These are phyloP conservation scores for Papilio dardanus DNA, from an alignment of 1,140 invertebrate genomes.

Conservation along the genomic window DNA sequence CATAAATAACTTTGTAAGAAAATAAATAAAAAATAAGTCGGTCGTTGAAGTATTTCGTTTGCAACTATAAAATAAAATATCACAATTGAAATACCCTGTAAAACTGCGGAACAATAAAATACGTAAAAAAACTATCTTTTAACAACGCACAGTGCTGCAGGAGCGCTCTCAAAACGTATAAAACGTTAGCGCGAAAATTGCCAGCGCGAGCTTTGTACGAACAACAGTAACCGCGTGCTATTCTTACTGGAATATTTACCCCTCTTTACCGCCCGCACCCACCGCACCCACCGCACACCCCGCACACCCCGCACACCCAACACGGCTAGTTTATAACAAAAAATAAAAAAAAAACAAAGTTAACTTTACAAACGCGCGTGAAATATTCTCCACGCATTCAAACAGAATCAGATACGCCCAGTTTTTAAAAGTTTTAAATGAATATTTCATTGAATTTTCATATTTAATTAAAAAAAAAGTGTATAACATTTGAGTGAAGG, in stretches of 20 bases:
- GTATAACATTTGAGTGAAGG: background rate
- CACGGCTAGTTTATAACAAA: background rate
- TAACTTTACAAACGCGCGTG: background rate
- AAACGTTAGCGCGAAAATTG: background rate
- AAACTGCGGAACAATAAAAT: background rate
- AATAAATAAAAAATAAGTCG: too few species aligned
- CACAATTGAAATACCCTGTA: background rate
- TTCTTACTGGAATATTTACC: background rate
- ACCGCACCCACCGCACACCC: background rate
- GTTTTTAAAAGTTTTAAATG: background rate
- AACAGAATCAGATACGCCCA: background rate
- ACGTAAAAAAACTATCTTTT: background rate
- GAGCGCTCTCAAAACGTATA: background rate
- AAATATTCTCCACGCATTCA: background rate
- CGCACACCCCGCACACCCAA: background rate
- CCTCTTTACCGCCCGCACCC: background rate
- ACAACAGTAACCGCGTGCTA: background rate
- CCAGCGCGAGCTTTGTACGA: background rate
- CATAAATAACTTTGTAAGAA: too few species aligned
- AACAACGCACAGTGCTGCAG: background rate
- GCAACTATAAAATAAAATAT: background rate
- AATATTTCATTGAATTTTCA: background rate
- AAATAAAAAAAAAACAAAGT: background rate
- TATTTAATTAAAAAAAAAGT: background rate
- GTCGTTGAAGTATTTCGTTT: background rate